A percentile compares a stretch with the other conserved stretches of the same genome.
Conservation (phyloP, 1,140 invertebrate species). For the Goniozus legneri region DNA sequence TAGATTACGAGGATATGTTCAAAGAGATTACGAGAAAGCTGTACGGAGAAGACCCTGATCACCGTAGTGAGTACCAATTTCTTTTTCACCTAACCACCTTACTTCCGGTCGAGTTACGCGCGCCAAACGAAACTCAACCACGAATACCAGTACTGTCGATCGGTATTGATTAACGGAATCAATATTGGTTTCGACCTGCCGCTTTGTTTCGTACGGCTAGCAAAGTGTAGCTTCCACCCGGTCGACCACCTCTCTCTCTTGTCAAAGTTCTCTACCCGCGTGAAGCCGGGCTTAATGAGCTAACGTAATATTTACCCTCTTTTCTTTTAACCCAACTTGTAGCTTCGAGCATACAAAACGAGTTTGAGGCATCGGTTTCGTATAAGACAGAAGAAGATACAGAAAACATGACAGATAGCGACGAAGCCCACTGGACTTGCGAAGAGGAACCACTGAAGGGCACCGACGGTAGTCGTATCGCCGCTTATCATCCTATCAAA, state of each 20-base stretch:
- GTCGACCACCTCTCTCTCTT: background rate
- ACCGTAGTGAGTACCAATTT: conserved; percentile 42
- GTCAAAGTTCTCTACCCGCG: background rate
- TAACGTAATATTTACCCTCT: too few relatives aligned
- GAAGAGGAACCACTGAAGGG: conserved; percentile 50
- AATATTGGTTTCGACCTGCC: conserved; percentile 1
- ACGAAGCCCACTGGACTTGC: conserved; percentile 50
- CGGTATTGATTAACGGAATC: background rate
- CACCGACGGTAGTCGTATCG: conserved; percentile 49
- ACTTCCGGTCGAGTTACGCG: background rate
- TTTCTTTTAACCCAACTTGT: background rate
- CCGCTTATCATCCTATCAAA: conserved; percentile 47
- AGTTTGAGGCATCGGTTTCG: conserved; percentile 50
- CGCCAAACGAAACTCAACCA: too few relatives aligned
- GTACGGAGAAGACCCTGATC: conserved; percentile 74
- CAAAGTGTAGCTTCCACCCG: too few relatives aligned
- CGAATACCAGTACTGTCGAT: too few relatives aligned
- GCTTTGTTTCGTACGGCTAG: background rate
- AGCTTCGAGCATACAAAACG: conserved; percentile 53
- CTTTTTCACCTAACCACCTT: background rate
- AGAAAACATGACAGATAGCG: conserved; percentile 43
- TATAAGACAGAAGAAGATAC: conserved; percentile 51
- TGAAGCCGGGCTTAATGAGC: too few relatives aligned
- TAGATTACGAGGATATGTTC: conserved; percentile 73
- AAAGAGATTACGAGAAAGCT: conserved; percentile 88